Base-by-base conservation (phyloP, 2,888 invertebrate genomes). In the Eupithecia insigniata region DNA sequence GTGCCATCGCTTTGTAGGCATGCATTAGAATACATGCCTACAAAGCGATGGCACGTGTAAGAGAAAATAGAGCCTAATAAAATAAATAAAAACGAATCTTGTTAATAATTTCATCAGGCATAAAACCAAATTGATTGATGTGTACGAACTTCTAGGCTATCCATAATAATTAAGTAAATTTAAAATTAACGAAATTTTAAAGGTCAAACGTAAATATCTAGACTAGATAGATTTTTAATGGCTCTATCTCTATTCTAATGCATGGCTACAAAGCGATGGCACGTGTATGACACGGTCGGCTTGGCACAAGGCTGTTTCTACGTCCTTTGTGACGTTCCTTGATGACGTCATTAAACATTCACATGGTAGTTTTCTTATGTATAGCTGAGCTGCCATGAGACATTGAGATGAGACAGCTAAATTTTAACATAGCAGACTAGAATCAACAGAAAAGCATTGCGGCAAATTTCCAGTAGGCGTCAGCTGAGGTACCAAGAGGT, bases 241-340 rank as follows among this genome's bases (percentile, higher is more conserved):
- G 26, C 55, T 55, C 55, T 55, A 55, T 55, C 22, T 55, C 26
- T 55, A 55, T 55, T 55, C 55, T 26, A 55, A 55, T 55, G 12
- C n/a, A 39, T 55, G 36, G 30, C 22, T 34, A 64, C 72, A 69
- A 55, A 78, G n/a, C 22, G 69, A 67, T 26, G 72, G 64, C 78
- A 75, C 78, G 79, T 77, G 79, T 67, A 70, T 72, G 77, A 77
- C 71, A 75, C 77, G 76, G 76, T 71, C 74, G 73, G 77, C 39
- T 76, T 69, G 69, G 36, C 78, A 74, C 71, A 71, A 73, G 73
- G 70, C 62, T 66, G 51, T 73, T 67, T 72, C 66, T 73, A 73
- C 77, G 79, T 73, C 75, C 76, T 77, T 78, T 3, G 72, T 62
- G 72, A 73, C 77, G 79, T 73, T 75, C 76, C 76, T 78, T 3